Base-by-base conservation (phyloP, 2,888 invertebrate species). In the Eupeodes luniger region DNA sequence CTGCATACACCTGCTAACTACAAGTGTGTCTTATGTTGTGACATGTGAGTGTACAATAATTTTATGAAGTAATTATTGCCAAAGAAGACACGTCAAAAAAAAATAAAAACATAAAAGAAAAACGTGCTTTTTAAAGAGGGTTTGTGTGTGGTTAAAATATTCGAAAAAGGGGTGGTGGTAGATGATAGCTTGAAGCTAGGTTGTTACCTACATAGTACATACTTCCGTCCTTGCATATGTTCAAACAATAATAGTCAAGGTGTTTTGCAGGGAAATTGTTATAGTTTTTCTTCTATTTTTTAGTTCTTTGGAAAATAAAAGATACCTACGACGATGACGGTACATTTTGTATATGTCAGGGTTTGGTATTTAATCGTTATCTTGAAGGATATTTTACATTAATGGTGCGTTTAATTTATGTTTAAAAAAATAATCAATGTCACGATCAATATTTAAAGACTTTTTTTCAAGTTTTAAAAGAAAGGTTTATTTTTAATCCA, bases 41-140 rank as follows among this genome's bases (percentile, higher is more conserved):
- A 72, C 72, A 72, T 72, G 59, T 59, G 72, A 72, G 57, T 57
- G 55, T 70, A 70, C 70, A 70, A 57, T 70, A 57, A 70, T 70
- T 69, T 69, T 47, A 47, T 47, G 47, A 59, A 72, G 59, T 47
- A 72, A 72, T 59, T 72, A 14, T 72, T 47, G 27, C 27, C 3
- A 57, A 69, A 40, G n/a, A 53, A 51, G 40, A 40, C 9, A 40
- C 40, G 40, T 7, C 40, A 55, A 70, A 34, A 55, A 34, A 55
- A 40, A 53, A 69, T n/a, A 36, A 19, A 10, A 27, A 66, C 16
- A 6, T 40, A 10, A 40, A 36, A 9, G 44, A 44, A 16, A 55
- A 59, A 47, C 47, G 70, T 72, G 57, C 59, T 57, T 34, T 40
- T 27, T 14, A 14, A 59, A 44, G 72, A 34, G 47, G 19, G 10